These are phyloP conservation scores for Myocastor coypus DNA, from an alignment of 2,113 vertebrate species.

Conservation along the genomic window DNA sequence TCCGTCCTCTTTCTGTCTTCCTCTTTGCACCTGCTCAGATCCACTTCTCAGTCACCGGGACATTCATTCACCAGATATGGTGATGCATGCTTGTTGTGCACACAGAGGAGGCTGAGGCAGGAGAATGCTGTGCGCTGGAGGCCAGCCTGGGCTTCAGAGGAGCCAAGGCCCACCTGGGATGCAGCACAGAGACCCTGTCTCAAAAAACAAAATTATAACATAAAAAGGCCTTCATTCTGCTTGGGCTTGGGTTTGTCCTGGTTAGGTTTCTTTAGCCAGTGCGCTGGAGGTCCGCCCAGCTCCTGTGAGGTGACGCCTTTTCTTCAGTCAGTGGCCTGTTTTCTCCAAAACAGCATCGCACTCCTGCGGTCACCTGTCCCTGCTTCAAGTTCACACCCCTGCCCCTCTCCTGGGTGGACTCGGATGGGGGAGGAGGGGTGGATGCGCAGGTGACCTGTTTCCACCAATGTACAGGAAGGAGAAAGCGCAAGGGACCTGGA, in stretches of 20 bases:
- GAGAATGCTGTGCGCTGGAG: background rate
- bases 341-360: background rate
- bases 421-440: background rate
- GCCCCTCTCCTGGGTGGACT: background rate
- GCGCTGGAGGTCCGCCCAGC: conserved; percentile 1
- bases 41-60: conserved; percentile 31
- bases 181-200: background rate
- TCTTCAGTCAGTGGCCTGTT: background rate
- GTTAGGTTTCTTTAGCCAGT: background rate
- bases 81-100: accelerated
- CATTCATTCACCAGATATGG: background rate
- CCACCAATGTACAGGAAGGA: background rate
- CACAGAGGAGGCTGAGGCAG: background rate
- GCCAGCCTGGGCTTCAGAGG: background rate
- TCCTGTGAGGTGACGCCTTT: conserved; percentile 53
- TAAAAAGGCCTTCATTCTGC: conserved; percentile 60
- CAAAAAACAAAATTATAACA: background rate
- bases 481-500: background rate
- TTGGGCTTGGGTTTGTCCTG: conserved; percentile 11
- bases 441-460: no score
- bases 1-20: conserved; percentile 63
- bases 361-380: no score
- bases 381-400: background rate
- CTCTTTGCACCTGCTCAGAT: conserved; percentile 46
- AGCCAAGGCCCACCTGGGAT: background rate